These are phyloP conservation scores for Odontomyia ornata DNA, from an alignment of 2,888 invertebrate genomes.

Conservation along the genomic window DNA sequence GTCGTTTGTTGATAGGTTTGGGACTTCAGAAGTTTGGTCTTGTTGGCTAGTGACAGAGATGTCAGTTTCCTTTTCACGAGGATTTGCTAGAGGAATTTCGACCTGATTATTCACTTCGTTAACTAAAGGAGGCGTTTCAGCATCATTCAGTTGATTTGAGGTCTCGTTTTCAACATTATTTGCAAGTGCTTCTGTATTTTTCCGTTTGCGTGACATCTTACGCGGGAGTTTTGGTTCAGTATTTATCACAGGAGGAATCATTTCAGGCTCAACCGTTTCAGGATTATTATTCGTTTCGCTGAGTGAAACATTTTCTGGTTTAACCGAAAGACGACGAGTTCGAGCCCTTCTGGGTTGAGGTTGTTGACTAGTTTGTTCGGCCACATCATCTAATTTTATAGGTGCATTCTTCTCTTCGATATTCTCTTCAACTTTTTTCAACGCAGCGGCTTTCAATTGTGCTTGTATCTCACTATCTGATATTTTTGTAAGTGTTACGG, in stretches of 20 bases:
- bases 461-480: constrained; percentile 23
- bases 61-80: too few relatives aligned
- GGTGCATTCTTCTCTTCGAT: too few relatives aligned
- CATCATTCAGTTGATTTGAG: too few relatives aligned
- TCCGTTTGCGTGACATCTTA: constrained; percentile 11
- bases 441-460: not conserved
- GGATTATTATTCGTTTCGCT: not conserved
- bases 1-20: not conserved
- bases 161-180: not conserved
- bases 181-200: not conserved
- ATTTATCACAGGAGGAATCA: not conserved
- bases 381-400: too few relatives aligned
- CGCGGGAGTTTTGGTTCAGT: not conserved
- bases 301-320: constrained; percentile 25
- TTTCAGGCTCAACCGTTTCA: not conserved
- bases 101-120: too few relatives aligned
- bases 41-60: too few relatives aligned
- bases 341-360: not conserved
- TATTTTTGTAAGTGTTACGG: constrained; percentile 33
- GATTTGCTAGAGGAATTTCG: too few relatives aligned
- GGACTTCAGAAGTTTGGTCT: too few relatives aligned
- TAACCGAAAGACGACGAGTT: not conserved
- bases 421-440: not conserved
- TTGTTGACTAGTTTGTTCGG: not conserved
- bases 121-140: too few relatives aligned